Evolutionary conservation across 2,888 invertebrate genomes (phyloP), one percentile per base, ranked within the genome.

Genomic region (Stratiomys singularior): DNA sequence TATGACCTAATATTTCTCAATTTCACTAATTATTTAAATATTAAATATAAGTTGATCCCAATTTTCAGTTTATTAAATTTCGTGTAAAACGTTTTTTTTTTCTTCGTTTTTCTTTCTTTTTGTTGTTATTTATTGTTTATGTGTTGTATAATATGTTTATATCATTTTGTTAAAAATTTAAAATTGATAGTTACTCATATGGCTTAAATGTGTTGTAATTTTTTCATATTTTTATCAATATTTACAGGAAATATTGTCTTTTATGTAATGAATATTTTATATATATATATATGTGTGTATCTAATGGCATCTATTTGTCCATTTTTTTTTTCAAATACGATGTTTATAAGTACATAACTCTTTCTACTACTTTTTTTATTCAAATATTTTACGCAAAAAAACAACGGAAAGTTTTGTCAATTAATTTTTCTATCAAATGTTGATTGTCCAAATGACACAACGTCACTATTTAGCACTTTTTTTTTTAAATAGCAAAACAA

Each of bases 21-120:
- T 82, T 83, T 82, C 82, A 84, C 83, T 84, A 83, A 84, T 82
- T 83, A 82, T 83, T 85, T 85, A 85, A 85, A 86, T 85, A 84
- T 84, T 81, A 84, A 85, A 85, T 85, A 86, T 85, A 86, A 86
- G 85, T 86, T 86, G 87, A 85, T 86, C 86, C 86, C 86, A 86
- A 86, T 86, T 81, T 84, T 86, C 86, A 86, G 86, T 86, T 64
- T 76, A 76, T 76, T 63, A 76, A 74, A 63, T 64, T 76, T 63
- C 23, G 23, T 76, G 74, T 63, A 76, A 76, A 60, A 64, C 37
- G 63, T 76, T 80, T 76, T 85, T 79, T 79, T 78, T 81, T 67
- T 76, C 72, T 77, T 58, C 66, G 72, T 80, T 76, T n/a, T n/a
- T n/a, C n/a, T 80, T 76, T 85, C 78, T 79, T 78, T 81, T 67